Base-by-base conservation (phyloP, 1,140 invertebrate species). In the Venustaconcha ellipsiformis region DNA sequence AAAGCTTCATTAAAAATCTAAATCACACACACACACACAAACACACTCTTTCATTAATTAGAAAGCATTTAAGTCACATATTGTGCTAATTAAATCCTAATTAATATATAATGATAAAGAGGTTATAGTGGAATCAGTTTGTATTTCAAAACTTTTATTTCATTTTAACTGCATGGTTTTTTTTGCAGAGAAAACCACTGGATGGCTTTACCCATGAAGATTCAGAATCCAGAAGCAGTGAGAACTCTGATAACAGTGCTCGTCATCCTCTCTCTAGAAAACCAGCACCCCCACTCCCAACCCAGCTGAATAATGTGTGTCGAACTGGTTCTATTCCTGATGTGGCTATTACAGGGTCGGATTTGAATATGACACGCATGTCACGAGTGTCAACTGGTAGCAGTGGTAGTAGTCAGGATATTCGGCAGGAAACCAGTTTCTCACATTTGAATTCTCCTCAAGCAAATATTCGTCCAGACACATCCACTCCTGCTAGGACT, bases 301-400 rank as follows among this genome's bases (percentile, higher is more conserved):
- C n/a, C n/a, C 48, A 70, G 12, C 11, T 48, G 37, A 55, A 65
- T 14, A 67, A 60, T n/a, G 70, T 64, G 14, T 14, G 23, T 23
- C 37, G 64, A 17, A 66, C 67, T 20, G 62, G 56, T 37, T 72
- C 75, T n/a, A 68, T 77, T 20, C 75, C 75, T 68, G 75, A 72
- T 72, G 64, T 72, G 18, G 70, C 75, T 67, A 20, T 58, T 17
- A 65, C 70, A 26, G 70, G 63, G 57, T 60, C 75, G 56, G 75
- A 77, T 68, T 66, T 67, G 30, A 77, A 70, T 66, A 60, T 77
- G 57, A 72, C 75, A 15, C 20, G 70, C 20, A 70, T 77, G 69
- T 77, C 75, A 60, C 69, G 70, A 26, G 57, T 77, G 20, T 77
- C 75, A n/a, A 77, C 69, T 15, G 75, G 75, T 55, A 72, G 70